Conservation (phyloP, 2,888 invertebrate genomes). For the Pinctada fucata region DNA sequence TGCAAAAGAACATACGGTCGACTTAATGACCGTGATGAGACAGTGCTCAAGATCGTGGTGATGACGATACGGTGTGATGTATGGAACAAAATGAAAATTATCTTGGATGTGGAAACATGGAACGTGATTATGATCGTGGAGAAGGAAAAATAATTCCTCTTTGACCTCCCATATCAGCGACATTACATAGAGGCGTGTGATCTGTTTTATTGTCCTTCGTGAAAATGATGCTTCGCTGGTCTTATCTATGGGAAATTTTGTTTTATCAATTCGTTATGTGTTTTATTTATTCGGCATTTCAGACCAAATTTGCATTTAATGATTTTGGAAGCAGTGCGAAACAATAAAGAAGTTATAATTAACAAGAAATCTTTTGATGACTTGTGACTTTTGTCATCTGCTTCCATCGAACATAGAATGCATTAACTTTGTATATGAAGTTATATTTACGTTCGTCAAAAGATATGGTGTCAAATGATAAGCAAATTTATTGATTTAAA, state of each 20-base stretch:
- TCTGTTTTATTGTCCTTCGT: not conserved
- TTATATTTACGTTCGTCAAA: too few relatives aligned
- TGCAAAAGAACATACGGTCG: constrained; percentile 25
- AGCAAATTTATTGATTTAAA: too few relatives aligned
- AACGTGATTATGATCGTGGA: constrained; percentile 25
- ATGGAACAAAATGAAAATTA: constrained; percentile 27
- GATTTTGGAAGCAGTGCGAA: not conserved
- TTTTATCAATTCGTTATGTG: not conserved
- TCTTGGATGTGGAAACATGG: constrained; percentile 30
- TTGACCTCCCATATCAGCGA: constrained; percentile 20
- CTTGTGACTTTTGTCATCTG: not conserved
- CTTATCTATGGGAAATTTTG: not conserved
- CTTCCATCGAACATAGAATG: not conserved
- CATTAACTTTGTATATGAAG: too few relatives aligned
- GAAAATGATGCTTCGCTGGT: not conserved
- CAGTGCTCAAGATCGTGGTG: constrained; percentile 32
- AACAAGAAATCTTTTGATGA: not conserved
- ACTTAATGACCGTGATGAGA: constrained; percentile 26
- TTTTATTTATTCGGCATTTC: not conserved
- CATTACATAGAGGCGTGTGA: constrained; percentile 2
- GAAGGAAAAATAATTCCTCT: constrained; percentile 31
- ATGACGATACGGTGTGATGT: constrained; percentile 23
- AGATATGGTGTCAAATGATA: too few relatives aligned
- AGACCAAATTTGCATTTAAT: constrained; percentile 6
- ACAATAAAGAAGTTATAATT: not conserved